phyloP scores from a whole-genome alignment of 2,888 invertebrate genomes.

The Imbricaverruca yamaguchii region DNA sequence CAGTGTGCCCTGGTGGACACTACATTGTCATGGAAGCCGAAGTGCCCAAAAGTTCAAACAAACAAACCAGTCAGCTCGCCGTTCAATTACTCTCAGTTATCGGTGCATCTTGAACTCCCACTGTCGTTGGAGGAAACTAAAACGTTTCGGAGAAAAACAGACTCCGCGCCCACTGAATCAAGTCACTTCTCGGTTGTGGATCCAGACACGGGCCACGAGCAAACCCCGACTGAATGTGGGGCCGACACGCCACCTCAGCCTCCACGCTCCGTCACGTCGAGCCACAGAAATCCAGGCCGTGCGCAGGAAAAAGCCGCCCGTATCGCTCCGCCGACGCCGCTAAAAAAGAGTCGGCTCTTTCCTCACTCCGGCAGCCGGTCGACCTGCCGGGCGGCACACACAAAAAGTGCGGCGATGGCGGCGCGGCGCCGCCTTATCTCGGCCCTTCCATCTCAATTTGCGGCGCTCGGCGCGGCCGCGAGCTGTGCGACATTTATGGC shows the following conservation, averaged over 20 bases:
- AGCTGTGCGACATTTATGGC: background rate
- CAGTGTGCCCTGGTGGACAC: too few relatives aligned
- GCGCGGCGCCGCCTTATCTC: background rate
- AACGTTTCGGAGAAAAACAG: too few relatives aligned
- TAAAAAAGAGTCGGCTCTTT: background rate
- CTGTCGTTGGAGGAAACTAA: too few relatives aligned
- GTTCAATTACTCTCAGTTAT: too few relatives aligned
- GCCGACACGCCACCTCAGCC: background rate
- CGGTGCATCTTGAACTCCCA: too few relatives aligned
- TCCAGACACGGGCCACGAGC: too few relatives aligned
- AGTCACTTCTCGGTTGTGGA: too few relatives aligned
- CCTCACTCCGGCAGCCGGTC: background rate
- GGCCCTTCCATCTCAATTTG: slow-evolving; percentile 2
- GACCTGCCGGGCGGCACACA: background rate
- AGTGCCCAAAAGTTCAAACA: too few relatives aligned
- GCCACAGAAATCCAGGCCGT: background rate
- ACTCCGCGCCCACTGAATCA: too few relatives aligned
- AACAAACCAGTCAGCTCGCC: too few relatives aligned
- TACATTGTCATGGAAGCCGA: too few relatives aligned
- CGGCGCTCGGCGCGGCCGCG: background rate
- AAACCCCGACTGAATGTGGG: background rate
- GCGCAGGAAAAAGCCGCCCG: background rate
- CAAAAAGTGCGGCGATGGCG: background rate
- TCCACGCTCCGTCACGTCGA: background rate
- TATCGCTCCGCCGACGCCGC: too few relatives aligned